Evolutionary conservation across 2,797 vertebrate species (phyloP).

Genomic region (Ptychadena robeensis): DNA sequence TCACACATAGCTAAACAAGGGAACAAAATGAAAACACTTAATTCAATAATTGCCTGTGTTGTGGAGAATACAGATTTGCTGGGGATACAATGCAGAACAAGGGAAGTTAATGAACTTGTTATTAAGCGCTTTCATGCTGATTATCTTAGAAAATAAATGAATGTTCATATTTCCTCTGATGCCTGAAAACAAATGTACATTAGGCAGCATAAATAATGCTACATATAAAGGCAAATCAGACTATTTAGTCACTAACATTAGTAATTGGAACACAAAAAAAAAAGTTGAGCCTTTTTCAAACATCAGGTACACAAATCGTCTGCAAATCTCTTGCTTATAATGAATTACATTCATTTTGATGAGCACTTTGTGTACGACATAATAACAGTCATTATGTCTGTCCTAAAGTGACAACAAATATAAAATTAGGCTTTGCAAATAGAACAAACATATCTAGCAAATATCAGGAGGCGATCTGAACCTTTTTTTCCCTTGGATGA

Average conservation of each 20-base stretch:
- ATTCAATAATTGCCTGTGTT: conserved; percentile 41
- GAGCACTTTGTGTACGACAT: not conserved
- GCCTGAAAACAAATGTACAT: conserved; percentile 24
- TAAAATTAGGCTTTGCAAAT: conserved; percentile 4
- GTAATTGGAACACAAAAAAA: not conserved
- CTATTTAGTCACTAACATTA: not conserved
- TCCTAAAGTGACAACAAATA: conserved; percentile 19
- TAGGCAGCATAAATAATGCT: conserved; percentile 2
- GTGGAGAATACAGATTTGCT: conserved; percentile 21
- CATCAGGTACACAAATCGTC: not conserved
- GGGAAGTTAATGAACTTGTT: conserved; percentile 37
- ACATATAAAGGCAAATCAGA: not conserved
- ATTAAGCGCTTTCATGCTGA: conserved; percentile 36
- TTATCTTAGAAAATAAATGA: conserved; percentile 26
- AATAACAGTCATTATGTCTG: conserved; percentile 23
- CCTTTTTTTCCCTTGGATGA: not conserved
- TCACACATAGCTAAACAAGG: conserved; percentile 1
- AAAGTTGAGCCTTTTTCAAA: not conserved
- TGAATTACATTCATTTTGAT: conserved; percentile 12
- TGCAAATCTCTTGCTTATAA: not conserved
- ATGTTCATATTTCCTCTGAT: conserved; percentile 12
- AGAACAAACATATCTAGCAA: conserved; percentile 6
- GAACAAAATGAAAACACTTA: conserved; percentile 32
- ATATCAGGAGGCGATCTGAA: not conserved
- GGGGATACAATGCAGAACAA: conserved; percentile 13